Evolutionary conservation across 2,797 vertebrate species (phyloP).

Genomic region (Miichthys miiuy): DNA sequence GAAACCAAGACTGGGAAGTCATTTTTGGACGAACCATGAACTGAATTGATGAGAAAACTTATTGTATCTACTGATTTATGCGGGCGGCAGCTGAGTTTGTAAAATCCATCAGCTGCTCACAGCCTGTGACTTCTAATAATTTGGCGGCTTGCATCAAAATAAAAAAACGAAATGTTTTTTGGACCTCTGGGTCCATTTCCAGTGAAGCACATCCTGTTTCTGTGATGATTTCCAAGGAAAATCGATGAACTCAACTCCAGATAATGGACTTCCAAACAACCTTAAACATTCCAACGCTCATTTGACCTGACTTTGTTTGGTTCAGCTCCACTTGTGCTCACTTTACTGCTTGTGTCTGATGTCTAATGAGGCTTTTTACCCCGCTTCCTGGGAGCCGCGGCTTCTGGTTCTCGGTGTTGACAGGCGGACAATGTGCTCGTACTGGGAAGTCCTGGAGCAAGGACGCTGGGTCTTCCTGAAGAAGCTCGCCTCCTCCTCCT

Average conservation of each 20-base stretch:
- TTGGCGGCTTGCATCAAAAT: too few relatives aligned
- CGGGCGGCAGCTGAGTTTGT: too few relatives aligned
- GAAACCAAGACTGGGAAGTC: too few relatives aligned
- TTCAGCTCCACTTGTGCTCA: constrained; percentile 5
- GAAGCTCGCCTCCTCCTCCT: constrained; percentile 49
- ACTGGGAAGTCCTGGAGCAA: constrained; percentile 63
- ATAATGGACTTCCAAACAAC: background rate
- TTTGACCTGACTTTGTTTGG: background rate
- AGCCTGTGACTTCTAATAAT: too few relatives aligned
- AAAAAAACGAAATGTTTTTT: too few relatives aligned
- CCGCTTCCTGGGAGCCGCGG: constrained; percentile 53
- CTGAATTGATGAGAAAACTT: too few relatives aligned
- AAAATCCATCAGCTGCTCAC: too few relatives aligned
- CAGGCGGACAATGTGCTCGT: constrained; percentile 68
- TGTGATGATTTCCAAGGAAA: background rate
- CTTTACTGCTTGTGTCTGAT: background rate
- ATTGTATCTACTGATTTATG: too few relatives aligned
- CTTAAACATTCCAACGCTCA: background rate
- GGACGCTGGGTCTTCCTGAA: constrained; percentile 64
- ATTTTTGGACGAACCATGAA: too few relatives aligned
- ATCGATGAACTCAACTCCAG: background rate
- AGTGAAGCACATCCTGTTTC: background rate
- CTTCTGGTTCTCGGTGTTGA: constrained; percentile 71
- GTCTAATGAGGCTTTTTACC: constrained; percentile 59
- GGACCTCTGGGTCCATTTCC: too few relatives aligned